Base-by-base conservation (phyloP, 2,797 vertebrate species). In the Tamandua tetradactyla region DNA sequence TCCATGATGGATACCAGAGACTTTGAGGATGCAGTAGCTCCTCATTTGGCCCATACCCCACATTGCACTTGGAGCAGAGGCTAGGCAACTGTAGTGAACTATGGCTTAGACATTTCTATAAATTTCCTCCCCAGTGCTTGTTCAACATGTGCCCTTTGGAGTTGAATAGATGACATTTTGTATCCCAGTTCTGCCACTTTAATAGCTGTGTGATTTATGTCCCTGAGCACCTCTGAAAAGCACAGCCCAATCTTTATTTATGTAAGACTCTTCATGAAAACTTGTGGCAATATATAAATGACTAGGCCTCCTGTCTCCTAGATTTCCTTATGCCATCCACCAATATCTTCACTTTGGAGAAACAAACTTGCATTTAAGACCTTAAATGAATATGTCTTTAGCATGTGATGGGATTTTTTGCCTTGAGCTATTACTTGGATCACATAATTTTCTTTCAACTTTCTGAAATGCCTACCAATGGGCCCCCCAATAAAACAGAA, bases 401-500 rank as follows among this genome's bases (percentile, higher is more conserved):
- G 32, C 59, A 80, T 82, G 79, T 82, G 30, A 27, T 47, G 14
- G 9, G 44, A 62, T 78, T 18, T 75, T 87, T 62, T 40, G 64
- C 47, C 35, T 15, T 40, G 81, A 68, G 55, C 40, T 88, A 61
- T 91, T 61, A 40, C 52, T 76, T 5, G 55, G 75, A 83, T 64
- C 87, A 82, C 79, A 72, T 11, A 79, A 79, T 94, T 78, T 5
- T 18, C 27, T 75, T 92, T 91, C 22, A n/a, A 66, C 75, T 91
- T 88, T 86, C 64, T 40, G 61, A 47, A 93, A 71, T 90, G 78
- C 57, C 62, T 88, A 11, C 47, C 86, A 90, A 57, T 52, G 49
- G 35, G 18, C 4, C 62, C 88, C 64, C 88, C 22, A 35, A 69
- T 59, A 72, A 93, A 95, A 64, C 20, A 88, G 79, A 68, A 72